A percentile compares a stretch with the other conserved stretches of the same genome.
phyloP scores from a whole-genome alignment of 2,113 vertebrate genomes.

The Tragulus kanchil region DNA sequence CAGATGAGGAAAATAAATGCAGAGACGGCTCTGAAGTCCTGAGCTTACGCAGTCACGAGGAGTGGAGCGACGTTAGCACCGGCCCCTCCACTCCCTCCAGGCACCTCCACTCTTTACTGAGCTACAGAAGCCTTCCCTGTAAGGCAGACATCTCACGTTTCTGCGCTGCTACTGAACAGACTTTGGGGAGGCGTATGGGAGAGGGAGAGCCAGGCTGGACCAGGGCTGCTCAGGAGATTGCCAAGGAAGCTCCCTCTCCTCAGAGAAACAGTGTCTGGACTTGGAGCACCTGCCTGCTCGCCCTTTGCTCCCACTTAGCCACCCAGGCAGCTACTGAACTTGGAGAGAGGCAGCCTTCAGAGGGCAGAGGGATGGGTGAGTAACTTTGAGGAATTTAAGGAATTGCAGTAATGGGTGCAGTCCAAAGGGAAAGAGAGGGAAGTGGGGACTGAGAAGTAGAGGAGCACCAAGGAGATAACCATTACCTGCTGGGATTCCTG shows the following conservation, averaged over 20 bases:
- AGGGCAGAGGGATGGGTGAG: too few relatives aligned
- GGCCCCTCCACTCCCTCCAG: background rate
- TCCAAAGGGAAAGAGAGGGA: background rate
- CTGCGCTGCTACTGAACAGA: background rate
- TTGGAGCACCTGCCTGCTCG: background rate
- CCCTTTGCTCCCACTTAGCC: background rate
- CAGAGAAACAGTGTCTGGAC: background rate
- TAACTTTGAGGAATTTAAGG: background rate
- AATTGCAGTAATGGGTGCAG: background rate
- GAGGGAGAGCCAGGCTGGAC: background rate
- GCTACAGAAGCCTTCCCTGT: background rate
- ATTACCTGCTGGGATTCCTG: background rate
- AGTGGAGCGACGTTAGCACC: rapidly evolving
- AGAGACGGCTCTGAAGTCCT: background rate
- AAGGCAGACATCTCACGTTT: background rate
- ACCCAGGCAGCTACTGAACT: background rate
- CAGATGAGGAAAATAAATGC: background rate
- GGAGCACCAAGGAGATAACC: background rate
- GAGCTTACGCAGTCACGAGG: background rate
- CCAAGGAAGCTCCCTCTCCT: background rate
- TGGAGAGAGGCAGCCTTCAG: background rate
- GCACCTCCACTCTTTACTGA: background rate
- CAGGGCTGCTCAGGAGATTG: background rate
- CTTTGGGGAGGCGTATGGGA: background rate
- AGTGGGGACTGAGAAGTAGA: background rate